Base-by-base conservation (phyloP, 30 jellyfish, hydroid and myxozoan species). In the Aurelia aurita region DNA sequence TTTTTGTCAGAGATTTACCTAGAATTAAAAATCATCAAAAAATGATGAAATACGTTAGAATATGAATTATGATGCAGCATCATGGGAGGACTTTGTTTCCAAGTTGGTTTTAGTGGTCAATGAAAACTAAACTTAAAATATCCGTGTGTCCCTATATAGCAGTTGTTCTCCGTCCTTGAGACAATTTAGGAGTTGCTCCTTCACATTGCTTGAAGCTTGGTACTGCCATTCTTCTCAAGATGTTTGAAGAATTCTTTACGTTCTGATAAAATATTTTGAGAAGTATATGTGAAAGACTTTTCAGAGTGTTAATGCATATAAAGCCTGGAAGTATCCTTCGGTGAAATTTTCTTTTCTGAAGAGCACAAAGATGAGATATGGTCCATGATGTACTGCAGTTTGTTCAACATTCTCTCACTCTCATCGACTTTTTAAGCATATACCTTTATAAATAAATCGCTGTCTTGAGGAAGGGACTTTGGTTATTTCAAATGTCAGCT, bases 391-490 rank as follows among this genome's bases (percentile, higher is more conserved):
- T 35, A 0, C 7, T 8, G 51, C 51, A 39, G 9, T 39, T 39
- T 39, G 51, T 39, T 39, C 51, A 14, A 39, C 51, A 8, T 39
- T 39, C 51, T 39, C 51, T 39, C 51, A 39, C 7, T 6, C 51
- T n/a, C n/a, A n/a, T n/a, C n/a, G n/a, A 64, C 32, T 0, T 4
- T 9, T 67, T 26, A 26, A 26, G 43, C 26, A 32, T 44, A 72
- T 59, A 84, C 93, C 93, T 84, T 84, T 84, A 34, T 51, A 71
- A 21, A 84, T 84, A 51, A 84, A 29, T 31, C 82, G 58, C 44
- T 84, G 93, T 26, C 87, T 49, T 45, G 82, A 71, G 2, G 74
- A 55, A 6, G 93, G 93, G 23, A 84, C 93, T 69, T 61, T 54
- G 19, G 91, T 81, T 13, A 81, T 28, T 45, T 81, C 85, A 27